Evolutionary conservation across 2,113 vertebrate species (phyloP).

Genomic region (Shinisaurus crocodilurus): DNA sequence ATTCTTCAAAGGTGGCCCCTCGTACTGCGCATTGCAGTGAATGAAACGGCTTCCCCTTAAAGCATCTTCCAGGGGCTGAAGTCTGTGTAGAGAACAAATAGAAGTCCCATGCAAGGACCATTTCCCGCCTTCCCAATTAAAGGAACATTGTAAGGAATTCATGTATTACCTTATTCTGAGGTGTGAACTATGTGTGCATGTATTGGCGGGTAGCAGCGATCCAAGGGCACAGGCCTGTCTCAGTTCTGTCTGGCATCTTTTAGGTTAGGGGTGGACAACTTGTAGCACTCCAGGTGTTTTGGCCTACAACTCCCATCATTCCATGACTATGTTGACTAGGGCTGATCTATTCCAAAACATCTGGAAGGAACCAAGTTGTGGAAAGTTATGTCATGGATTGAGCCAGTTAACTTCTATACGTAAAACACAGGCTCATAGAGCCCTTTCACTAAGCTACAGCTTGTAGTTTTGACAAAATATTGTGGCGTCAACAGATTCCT

Average conservation of each 20-base stretch:
- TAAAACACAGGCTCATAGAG: not conserved
- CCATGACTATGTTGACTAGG: too few relatives aligned
- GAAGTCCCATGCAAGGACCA: not conserved
- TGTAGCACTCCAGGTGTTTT: too few relatives aligned
- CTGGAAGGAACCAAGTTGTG: too few relatives aligned
- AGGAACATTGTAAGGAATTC: not conserved
- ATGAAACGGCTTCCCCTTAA: not conserved
- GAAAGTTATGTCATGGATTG: not conserved
- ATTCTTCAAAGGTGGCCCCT: not conserved
- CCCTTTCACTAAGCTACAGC: not conserved
- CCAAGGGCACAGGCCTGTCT: not conserved
- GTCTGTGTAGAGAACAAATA: not conserved
- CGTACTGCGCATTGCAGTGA: not conserved
- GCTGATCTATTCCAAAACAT: too few relatives aligned
- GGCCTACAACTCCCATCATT: too few relatives aligned
- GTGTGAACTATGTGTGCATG: too few relatives aligned
- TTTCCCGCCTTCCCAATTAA: not conserved
- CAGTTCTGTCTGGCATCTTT: not conserved
- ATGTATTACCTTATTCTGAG: not conserved
- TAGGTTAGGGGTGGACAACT: not conserved
- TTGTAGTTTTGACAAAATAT: not conserved
- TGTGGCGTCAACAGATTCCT: not conserved
- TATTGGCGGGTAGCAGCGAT: not conserved
- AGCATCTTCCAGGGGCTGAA: not conserved
- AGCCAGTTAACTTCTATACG: not conserved